These are phyloP conservation scores for Itoplectis maculator DNA, from an alignment of 2,888 invertebrate species.

Conservation along the genomic window DNA sequence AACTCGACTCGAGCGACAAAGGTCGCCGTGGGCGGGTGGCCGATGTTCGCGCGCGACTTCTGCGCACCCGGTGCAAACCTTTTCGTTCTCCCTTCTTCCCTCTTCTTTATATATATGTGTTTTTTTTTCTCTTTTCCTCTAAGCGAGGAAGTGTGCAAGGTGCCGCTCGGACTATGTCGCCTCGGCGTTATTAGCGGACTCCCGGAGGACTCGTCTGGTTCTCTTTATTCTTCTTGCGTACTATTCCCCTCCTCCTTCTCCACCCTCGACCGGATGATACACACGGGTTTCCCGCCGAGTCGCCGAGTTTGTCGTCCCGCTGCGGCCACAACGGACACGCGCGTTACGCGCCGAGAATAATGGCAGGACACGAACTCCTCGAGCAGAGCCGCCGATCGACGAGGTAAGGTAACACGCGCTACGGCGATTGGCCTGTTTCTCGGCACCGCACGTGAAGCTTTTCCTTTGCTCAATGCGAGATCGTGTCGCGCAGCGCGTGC, in stretches of 20 bases:
- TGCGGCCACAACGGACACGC: constrained; percentile 78
- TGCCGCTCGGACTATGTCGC: constrained; percentile 33
- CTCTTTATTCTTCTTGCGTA: constrained; percentile 48
- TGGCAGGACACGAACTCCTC: constrained; percentile 14
- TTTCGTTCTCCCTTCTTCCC: constrained; percentile 54
- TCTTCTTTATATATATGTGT: too few relatives aligned
- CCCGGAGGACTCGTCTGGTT: constrained; percentile 44
- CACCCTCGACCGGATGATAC: too few relatives aligned
- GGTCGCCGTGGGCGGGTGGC: constrained; percentile 69
- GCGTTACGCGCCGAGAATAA: constrained; percentile 66
- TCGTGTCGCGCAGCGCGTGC: constrained; percentile 37
- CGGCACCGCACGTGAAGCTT: constrained; percentile 42
- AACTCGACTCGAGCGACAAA: constrained; percentile 60
- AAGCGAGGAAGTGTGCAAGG: constrained; percentile 53
- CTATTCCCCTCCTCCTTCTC: too few relatives aligned
- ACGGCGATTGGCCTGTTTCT: neutral
- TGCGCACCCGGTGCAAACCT: constrained; percentile 58
- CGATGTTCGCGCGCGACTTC: constrained; percentile 68
- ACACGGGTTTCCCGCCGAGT: constrained; percentile 52
- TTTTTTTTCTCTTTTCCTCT: neutral
- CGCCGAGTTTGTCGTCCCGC: constrained; percentile 71
- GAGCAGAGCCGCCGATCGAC: too few relatives aligned
- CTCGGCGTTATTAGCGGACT: constrained; percentile 53
- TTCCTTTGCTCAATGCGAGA: constrained; percentile 26
- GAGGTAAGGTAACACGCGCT: too few relatives aligned